Base-by-base conservation (phyloP, 2,797 vertebrate genomes). In the Amniataba percoides region DNA sequence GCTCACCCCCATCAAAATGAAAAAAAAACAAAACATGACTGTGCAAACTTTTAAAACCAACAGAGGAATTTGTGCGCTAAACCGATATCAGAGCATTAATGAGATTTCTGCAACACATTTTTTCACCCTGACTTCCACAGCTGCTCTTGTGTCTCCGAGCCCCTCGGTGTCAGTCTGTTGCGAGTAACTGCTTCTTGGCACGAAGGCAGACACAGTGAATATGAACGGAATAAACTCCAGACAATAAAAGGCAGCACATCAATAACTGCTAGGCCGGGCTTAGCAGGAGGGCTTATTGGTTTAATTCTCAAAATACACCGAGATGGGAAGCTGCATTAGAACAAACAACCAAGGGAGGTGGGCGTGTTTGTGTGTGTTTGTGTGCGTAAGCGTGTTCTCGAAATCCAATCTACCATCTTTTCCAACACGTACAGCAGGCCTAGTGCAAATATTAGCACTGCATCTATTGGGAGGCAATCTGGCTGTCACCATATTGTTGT, bases 391-490 rank as follows among this genome's bases (percentile, higher is more conserved):
- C 73, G 61, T 76, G 80, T 61, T 78, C 83, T 74, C 48, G 0
- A 81, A 91, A 91, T 92, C 88, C 91, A 89, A 89, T 87, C 89
- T 57, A 69, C 52, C 88, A 80, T 85, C 87, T 83, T 90, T 89
- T 89, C 67, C 77, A 81, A 88, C 91, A 92, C 91, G 77, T 90
- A 88, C 89, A 84, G 86, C 81, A 72, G 85, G 78, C 74, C 77
- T 69, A 83, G 87, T 57, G 87, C 89, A 94, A 94, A 94, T 93
- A 94, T 94, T 94, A 92, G 84, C 84, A 46, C 87, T 65, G 79
- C 81, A 62, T 90, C 92, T 84, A 85, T 72, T 88, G 91, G 85
- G 89, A 92, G 59, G 46, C 91, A 89, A 91, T 93, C 92, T 93
- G 91, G 85, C 82, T 78, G 74, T 76, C 87, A 62, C 83, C 90